Percentiles rank a stretch among this genome's conserved stretches.
These are phyloP conservation scores for Propithecus coquereli DNA, from an alignment of 2,113 vertebrate species.

Conservation along the genomic window DNA sequence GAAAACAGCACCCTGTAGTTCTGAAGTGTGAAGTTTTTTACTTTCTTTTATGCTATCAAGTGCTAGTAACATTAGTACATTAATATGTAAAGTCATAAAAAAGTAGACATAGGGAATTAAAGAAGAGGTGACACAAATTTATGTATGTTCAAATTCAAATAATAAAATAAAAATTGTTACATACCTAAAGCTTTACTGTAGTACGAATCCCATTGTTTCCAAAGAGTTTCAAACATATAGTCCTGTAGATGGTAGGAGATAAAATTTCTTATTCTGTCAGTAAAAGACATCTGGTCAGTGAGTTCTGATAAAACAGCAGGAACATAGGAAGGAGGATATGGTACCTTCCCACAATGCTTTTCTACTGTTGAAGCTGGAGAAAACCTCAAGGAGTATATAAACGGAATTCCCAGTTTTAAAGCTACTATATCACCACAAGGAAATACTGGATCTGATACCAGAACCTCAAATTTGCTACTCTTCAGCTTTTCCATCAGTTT, in stretches of 20 bases:
- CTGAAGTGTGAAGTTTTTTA: neutral
- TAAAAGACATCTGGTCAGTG: conserved; percentile 81
- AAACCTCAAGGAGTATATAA: conserved; percentile 81
- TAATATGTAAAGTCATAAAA: neutral
- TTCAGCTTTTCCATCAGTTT: conserved; percentile 82
- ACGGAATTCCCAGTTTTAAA: conserved; percentile 82
- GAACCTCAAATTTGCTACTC: conserved; percentile 75
- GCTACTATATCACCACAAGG: conserved; percentile 84
- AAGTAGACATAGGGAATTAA: neutral
- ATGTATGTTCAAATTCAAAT: conserved; percentile 8
- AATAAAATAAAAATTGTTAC: conserved; percentile 41
- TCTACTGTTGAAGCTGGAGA: conserved; percentile 83
- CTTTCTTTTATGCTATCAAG: neutral
- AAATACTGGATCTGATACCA: conserved; percentile 81
- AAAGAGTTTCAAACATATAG: conserved; percentile 78
- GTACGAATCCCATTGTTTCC: conserved; percentile 83
- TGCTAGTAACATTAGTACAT: neutral
- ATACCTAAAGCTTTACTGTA: conserved; percentile 83
- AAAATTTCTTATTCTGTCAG: conserved; percentile 82
- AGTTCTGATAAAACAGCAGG: conserved; percentile 83
- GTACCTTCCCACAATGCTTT: conserved; percentile 83
- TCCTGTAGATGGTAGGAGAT: conserved; percentile 83
- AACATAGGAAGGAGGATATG: conserved; percentile 80
- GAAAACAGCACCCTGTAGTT: neutral
- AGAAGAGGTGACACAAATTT: neutral